Percentiles rank a stretch among this genome's conserved stretches.
phyloP scores from a whole-genome alignment of 2,888 invertebrate genomes.

The Scaptomyza cyrtandrae region DNA sequence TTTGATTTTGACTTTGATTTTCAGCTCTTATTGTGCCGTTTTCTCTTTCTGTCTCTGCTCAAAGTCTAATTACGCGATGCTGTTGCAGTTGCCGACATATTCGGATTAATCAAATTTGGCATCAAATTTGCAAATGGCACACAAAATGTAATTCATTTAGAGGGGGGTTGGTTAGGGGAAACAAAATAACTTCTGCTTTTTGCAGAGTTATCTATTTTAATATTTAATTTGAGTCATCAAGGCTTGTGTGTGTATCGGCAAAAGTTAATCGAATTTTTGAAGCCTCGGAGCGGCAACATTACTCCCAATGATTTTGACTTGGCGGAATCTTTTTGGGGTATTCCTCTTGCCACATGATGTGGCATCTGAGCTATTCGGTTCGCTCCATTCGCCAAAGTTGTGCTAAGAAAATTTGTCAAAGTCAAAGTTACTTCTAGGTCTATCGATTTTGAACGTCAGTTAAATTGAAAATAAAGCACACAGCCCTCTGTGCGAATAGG shows the following conservation, averaged over 20 bases:
- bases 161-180: no score
- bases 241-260: slow-evolving; percentile 6
- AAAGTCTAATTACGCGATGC: slow-evolving; percentile 5
- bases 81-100: not conserved
- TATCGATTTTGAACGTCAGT: slow-evolving; percentile 59
- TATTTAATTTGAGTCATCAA: slow-evolving; percentile 36
- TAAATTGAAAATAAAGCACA: slow-evolving; percentile 63
- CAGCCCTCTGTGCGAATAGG: not conserved
- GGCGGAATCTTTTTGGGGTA: slow-evolving; percentile 16
- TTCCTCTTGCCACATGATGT: slow-evolving; percentile 16
- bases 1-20: slow-evolving; percentile 40
- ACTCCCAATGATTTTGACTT: slow-evolving; percentile 53
- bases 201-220: slow-evolving; percentile 26
- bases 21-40: slow-evolving; percentile 39
- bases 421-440: slow-evolving; percentile 64
- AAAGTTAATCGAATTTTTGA: slow-evolving; percentile 18
- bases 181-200: not conserved
- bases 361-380: slow-evolving; percentile 13
- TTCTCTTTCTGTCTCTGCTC: not conserved
- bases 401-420: slow-evolving; percentile 65
- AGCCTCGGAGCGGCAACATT: slow-evolving; percentile 33
- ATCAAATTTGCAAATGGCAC: slow-evolving; percentile 1
- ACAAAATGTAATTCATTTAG: slow-evolving; percentile 17
- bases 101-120: slow-evolving; percentile 10
- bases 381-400: slow-evolving; percentile 38